Evolutionary conservation across 2,797 vertebrate genomes (phyloP).

Genomic region (Bradypus variegatus): DNA sequence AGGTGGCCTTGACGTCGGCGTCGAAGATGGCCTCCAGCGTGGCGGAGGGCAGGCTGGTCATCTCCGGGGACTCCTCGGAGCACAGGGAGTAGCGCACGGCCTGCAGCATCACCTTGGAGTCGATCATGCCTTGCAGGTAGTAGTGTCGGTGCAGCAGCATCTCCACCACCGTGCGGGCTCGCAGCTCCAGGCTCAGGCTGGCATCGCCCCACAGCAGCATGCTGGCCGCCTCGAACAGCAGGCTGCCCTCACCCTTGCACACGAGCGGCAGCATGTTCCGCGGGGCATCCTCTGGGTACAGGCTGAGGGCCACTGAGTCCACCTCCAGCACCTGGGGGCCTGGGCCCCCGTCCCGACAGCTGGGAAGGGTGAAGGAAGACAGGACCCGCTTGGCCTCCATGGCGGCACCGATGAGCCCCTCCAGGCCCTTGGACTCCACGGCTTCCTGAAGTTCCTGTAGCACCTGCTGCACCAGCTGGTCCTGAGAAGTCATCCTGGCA

Average conservation of each 20-base stretch:
- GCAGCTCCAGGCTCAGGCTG: slow-evolving; percentile 87
- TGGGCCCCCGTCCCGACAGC: slow-evolving; percentile 70
- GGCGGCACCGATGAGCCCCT: slow-evolving; percentile 79
- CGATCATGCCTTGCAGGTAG: slow-evolving; percentile 94
- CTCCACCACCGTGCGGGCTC: slow-evolving; percentile 93
- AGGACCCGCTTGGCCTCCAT: slow-evolving; percentile 82
- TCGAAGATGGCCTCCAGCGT: slow-evolving; percentile 95
- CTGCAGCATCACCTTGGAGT: slow-evolving; percentile 97
- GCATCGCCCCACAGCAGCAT: slow-evolving; percentile 85
- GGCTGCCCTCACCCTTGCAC: slow-evolving; percentile 89
- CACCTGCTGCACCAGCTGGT: slow-evolving; percentile 84
- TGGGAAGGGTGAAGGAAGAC: slow-evolving; percentile 80
- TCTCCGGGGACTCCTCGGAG: slow-evolving; percentile 88
- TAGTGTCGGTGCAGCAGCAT: slow-evolving; percentile 93
- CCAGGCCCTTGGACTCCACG: slow-evolving; percentile 84
- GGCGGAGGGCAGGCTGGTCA: slow-evolving; percentile 84
- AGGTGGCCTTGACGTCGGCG: slow-evolving; percentile 92
- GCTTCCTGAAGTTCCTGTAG: slow-evolving; percentile 91
- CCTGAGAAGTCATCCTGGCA: slow-evolving; percentile 86
- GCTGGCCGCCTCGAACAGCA: slow-evolving; percentile 90
- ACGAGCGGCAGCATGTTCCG: slow-evolving; percentile 83
- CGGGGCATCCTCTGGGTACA: slow-evolving; percentile 90
- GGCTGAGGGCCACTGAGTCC: slow-evolving; percentile 80
- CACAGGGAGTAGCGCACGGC: slow-evolving; percentile 91
- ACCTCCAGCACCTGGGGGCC: slow-evolving; percentile 82